These are phyloP conservation scores for Strigamia crassipes DNA, from an alignment of 2,888 invertebrate species.

Conservation along the genomic window DNA sequence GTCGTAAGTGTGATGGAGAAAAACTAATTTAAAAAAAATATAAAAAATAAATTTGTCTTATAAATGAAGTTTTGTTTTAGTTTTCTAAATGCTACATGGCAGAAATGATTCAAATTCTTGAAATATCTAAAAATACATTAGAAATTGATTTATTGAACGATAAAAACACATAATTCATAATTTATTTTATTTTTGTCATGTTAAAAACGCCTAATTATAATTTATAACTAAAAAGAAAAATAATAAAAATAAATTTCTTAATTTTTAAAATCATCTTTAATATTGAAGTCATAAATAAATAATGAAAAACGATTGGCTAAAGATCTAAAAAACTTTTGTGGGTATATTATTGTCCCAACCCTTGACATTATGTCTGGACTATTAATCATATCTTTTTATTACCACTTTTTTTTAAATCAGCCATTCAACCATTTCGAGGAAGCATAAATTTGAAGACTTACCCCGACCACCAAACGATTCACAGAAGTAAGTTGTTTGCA, in stretches of 20 bases:
- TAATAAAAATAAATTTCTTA: background rate
- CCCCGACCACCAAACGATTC: conserved; percentile 75
- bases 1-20: conserved; percentile 50
- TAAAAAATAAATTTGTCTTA: background rate
- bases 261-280: background rate
- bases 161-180: background rate
- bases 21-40: background rate
- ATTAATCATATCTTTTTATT: conserved; percentile 17
- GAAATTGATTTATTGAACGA: background rate
- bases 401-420: conserved; percentile 41
- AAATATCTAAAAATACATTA: background rate
- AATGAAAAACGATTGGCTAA: background rate
- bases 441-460: conserved; percentile 70
- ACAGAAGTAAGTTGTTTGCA: conserved; percentile 74
- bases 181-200: background rate
- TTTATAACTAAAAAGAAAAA: background rate
- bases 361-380: background rate
- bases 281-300: conserved; percentile 21
- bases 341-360: background rate
- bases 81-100: background rate
- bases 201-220: background rate
- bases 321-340: background rate
- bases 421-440: conserved; percentile 50
- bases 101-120: no score
- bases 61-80: no score